Conservation (phyloP, 2,113 vertebrate genomes). For the Parus major region DNA sequence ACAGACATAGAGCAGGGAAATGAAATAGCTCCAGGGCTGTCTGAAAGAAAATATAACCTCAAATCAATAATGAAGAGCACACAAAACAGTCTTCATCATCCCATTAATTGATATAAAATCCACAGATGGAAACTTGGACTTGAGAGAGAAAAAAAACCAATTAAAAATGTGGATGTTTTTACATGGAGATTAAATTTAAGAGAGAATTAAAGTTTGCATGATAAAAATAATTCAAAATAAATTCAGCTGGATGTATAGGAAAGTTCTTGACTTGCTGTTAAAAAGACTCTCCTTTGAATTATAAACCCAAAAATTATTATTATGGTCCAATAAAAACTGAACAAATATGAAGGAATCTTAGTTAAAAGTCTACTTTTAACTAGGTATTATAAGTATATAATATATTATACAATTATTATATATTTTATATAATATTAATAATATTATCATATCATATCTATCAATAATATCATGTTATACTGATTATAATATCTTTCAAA, state of each 20-base stretch:
- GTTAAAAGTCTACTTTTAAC: background rate
- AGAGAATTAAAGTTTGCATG: background rate
- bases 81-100: background rate
- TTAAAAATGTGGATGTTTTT: background rate
- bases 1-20: background rate
- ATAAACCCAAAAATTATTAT: background rate
- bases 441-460: too few relatives aligned
- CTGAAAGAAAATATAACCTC: background rate
- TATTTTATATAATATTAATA: too few relatives aligned
- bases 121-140: background rate
- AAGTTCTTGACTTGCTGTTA: background rate
- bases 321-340: background rate
- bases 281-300: background rate
- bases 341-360: background rate
- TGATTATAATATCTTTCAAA: background rate
- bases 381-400: too few relatives aligned
- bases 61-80: background rate
- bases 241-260: background rate
- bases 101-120: background rate
- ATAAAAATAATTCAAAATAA: background rate
- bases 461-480: too few relatives aligned
- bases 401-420: too few relatives aligned
- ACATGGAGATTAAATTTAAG: background rate
- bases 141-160: background rate
- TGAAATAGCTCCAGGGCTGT: background rate